Conservation (phyloP, 2,888 invertebrate genomes). For the Agrotis puta region DNA sequence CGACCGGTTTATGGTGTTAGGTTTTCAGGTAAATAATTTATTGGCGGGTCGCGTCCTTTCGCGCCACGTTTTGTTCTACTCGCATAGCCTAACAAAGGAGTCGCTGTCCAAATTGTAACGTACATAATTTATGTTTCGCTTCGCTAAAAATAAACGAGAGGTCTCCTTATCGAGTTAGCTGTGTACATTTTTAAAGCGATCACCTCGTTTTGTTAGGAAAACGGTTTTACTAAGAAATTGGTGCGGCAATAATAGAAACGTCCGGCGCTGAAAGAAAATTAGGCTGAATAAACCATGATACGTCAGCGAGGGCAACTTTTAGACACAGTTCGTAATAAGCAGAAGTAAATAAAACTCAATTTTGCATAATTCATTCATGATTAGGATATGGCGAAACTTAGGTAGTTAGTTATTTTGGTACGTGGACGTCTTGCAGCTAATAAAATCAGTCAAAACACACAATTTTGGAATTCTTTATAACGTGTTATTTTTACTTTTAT, state of each 20-base stretch:
- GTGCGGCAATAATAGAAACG: slow-evolving; percentile 51
- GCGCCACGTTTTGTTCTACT: slow-evolving; percentile 54
- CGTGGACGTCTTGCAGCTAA: no score
- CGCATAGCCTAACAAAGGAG: slow-evolving; percentile 52
- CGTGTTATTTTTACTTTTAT: not conserved
- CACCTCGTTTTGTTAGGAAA: slow-evolving; percentile 34
- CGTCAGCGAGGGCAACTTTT: not conserved
- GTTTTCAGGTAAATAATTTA: slow-evolving; percentile 69
- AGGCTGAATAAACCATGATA: slow-evolving; percentile 16
- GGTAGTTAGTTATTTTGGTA: no score
- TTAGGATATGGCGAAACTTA: not conserved
- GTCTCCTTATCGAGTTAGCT: slow-evolving; percentile 56
- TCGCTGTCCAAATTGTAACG: slow-evolving; percentile 63
- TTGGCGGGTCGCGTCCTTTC: slow-evolving; percentile 65
- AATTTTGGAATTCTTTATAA: not conserved
- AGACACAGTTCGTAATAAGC: not conserved
- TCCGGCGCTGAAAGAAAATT: slow-evolving; percentile 27
- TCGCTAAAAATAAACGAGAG: slow-evolving; percentile 63
- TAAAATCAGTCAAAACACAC: no score
- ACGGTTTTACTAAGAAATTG: slow-evolving; percentile 50
- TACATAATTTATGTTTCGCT: slow-evolving; percentile 64
- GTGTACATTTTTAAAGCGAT: slow-evolving; percentile 58
- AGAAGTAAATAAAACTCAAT: not conserved
- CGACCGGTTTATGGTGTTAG: slow-evolving; percentile 68
- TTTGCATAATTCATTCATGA: not conserved